Evolutionary conservation across 2,113 vertebrate species (phyloP), one percentile per base, ranked within the genome.

Genomic region (Manacus vitellinus): DNA sequence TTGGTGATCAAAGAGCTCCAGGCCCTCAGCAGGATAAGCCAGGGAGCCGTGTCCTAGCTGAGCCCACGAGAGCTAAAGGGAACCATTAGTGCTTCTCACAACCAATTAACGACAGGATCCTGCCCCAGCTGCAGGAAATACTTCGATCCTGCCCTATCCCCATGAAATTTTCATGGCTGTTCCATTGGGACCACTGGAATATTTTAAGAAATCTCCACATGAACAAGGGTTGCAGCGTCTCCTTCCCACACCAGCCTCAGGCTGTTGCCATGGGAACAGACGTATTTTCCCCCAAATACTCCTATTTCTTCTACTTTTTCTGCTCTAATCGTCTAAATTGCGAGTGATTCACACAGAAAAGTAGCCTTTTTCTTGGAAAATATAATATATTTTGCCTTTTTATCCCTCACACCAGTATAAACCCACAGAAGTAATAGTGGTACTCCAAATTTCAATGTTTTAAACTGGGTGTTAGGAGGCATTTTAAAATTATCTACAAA

Each of bases 231-330:
- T 30, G 39, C 61, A 43, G 61, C 28, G 8, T 20, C 19, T 30
- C 72, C 83, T 30, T 16, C 56, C 8, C n/a, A 68, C 47, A 62
- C 43, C 59, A 11, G 80, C 41, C 28, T 17, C 30, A 31, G 52
- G 8, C 41, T 21, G 77, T 93, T 85, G 58, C 85, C 70, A 85
- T 93, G 81, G 94, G n/a, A 95, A 97, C 77, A 39, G 80, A 79
- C 33, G 8, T 31, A 85, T 66, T 70, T 70, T 47, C 18, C 27
- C 72, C 66, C 31, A 82, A 75, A 82, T 63, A 47, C 81, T 67
- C 52, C 21, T 12, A 4, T 55, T 66, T 35, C 67, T 92, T 43
- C 43, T 31, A 12, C 80, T 89, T 94, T 18, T 65, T 28, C 72
- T 85, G 62, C 81, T 89, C 77, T 71, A 27, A 80, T 92, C 66